Percentiles rank a stretch among this genome's conserved stretches.
phyloP scores from a whole-genome alignment of 1,140 invertebrate species.

The Mesaphorura yosii region DNA sequence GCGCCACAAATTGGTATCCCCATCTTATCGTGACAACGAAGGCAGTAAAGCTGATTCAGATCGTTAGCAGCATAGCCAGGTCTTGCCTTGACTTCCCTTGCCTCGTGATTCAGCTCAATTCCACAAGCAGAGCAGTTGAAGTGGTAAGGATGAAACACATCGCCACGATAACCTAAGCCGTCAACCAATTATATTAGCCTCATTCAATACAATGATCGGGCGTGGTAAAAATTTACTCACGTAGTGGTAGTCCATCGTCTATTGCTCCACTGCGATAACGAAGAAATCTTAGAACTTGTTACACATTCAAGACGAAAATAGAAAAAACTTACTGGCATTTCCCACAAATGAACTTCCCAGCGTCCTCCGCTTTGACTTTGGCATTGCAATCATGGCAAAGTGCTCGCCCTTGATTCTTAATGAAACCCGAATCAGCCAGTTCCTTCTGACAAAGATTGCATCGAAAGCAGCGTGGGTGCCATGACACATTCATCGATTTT shows the following conservation, averaged over 20 bases:
- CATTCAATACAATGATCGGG: too few relatives aligned
- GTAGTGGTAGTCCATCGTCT: slow-evolving; percentile 78
- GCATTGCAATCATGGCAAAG: slow-evolving; percentile 96
- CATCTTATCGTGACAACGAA: slow-evolving; percentile 99
- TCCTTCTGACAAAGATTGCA: slow-evolving; percentile 85
- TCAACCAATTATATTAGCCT: too few relatives aligned
- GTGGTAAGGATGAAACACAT: slow-evolving; percentile 98
- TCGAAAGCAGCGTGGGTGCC: slow-evolving; percentile 95
- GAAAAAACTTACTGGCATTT: slow-evolving; percentile 82
- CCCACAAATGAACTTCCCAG: slow-evolving; percentile 94
- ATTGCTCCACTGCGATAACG: slow-evolving; percentile 63
- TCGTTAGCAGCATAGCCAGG: slow-evolving; percentile 82
- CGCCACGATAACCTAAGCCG: slow-evolving; percentile 90
- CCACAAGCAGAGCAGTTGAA: slow-evolving; percentile 93
- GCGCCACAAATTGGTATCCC: slow-evolving; percentile 95
- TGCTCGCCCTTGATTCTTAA: slow-evolving; percentile 82
- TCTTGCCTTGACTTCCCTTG: slow-evolving; percentile 72
- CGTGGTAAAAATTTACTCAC: too few relatives aligned
- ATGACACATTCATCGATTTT: slow-evolving; percentile 97
- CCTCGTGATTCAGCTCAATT: slow-evolving; percentile 56
- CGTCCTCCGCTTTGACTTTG: slow-evolving; percentile 82
- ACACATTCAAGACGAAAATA: slow-evolving; percentile 1
- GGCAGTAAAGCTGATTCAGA: slow-evolving; percentile 91
- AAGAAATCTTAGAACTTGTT: slow-evolving; percentile 9
- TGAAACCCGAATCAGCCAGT: slow-evolving; percentile 93